Base-by-base conservation (phyloP, 2,113 vertebrate species). In the Oplegnathus fasciatus region DNA sequence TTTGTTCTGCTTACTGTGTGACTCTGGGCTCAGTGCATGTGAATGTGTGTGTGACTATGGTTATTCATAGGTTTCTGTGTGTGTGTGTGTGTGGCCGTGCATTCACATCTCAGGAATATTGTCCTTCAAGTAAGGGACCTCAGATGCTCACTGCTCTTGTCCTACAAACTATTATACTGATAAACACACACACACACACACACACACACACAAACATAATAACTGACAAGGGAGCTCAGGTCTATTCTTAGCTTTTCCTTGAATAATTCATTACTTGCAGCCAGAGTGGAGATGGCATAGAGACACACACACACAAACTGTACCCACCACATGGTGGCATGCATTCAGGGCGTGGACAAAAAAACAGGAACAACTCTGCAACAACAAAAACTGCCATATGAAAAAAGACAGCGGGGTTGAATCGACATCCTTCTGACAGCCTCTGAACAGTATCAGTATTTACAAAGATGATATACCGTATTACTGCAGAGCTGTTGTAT, bases 221-320 rank as follows among this genome's bases (percentile, higher is more conserved):
- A 69, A 85, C 75, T 65, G 82, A 80, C 42, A 28, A 58, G 67
- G 65, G 78, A 90, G 82, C 80, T 70, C 62, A 52, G 69, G 78
- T 82, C 91, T 95, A 95, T 94, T 95, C 85, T 93, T 95, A 92
- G 94, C 75, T 78, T 67, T 75, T 0, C 61, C 85, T 86, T 96
- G 89, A 96, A 95, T 95, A 94, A 96, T 96, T 89, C 82, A 95
- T 95, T 54, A 83, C 81, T 80, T 87, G 67, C 84, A 90, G 88
- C 82, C 48, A 75, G 87, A 64, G 67, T 76, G 34, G 86, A 75
- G 68, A 55, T 74, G 44, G 28, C 48, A 70, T 14, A 32, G 9
- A 74, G 26, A 76, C 46, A 82, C 75, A 87, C 42, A 50, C n/a
- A 50, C 78, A 70, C 83, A 80, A 20, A 76, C 60, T 48, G 66